Percentiles rank a stretch among this genome's conserved stretches.
Evolutionary conservation across 1,140 invertebrate genomes (phyloP).

Genomic region (Brachionus plicatilis): DNA sequence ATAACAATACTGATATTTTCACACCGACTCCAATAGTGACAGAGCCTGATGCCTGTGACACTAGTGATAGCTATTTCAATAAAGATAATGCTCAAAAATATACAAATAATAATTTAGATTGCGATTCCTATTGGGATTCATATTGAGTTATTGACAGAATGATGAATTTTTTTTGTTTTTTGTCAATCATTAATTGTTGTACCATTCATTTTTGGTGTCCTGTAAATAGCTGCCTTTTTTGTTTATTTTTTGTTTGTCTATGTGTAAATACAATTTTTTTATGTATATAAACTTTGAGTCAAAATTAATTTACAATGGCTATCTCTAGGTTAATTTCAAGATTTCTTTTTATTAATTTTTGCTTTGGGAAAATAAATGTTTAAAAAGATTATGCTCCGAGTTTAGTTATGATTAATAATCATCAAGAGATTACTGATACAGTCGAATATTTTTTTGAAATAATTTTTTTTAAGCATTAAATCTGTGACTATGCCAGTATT

Average conservation of each 20-base stretch:
- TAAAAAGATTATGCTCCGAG: background rate
- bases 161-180: background rate
- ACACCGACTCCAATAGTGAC: background rate
- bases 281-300: background rate
- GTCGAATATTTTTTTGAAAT: background rate
- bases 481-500: background rate
- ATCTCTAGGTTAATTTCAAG: background rate
- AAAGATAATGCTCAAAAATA: background rate
- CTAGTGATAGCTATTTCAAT: background rate
- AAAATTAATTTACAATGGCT: background rate
- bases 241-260: background rate
- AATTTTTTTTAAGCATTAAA: background rate
- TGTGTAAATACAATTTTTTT: background rate
- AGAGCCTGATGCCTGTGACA: background rate
- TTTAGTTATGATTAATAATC: background rate
- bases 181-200: background rate
- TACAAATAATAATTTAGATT: background rate
- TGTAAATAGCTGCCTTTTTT: background rate
- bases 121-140: background rate
- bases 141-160: background rate
- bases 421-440: background rate
- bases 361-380: background rate
- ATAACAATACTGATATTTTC: slow-evolving; percentile 1
- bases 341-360: background rate
- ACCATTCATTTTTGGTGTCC: background rate